A percentile compares a stretch with the other conserved stretches of the same genome.
These are phyloP conservation scores for Dendrolimus punctatus DNA, from an alignment of 1,140 invertebrate genomes.

Conservation along the genomic window DNA sequence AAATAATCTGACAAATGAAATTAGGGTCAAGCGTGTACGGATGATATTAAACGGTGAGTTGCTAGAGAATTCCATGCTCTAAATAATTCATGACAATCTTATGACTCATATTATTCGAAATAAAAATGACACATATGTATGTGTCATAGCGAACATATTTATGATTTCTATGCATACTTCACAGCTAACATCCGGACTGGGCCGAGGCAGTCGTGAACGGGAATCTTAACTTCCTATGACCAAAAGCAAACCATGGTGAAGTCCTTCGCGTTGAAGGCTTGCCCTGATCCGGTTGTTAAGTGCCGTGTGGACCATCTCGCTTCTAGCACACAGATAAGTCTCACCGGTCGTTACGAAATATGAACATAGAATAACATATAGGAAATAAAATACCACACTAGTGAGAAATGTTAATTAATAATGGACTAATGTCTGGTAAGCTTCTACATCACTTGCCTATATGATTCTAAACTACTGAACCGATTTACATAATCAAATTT, in stretches of 20 bases:
- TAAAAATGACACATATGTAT: not conserved
- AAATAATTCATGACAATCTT: not conserved
- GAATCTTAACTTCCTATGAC: constrained; percentile 14
- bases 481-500: too few relatives aligned
- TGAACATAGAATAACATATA: not conserved
- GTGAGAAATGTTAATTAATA: not conserved
- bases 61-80: not conserved
- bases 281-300: constrained; percentile 24
- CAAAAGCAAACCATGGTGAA: constrained; percentile 18
- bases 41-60: constrained; percentile 15
- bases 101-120: not conserved
- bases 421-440: not conserved
- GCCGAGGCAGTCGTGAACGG: constrained; percentile 20
- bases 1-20: constrained; percentile 9
- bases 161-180: constrained; percentile 26
- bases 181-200: constrained; percentile 27
- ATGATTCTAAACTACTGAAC: too few relatives aligned
- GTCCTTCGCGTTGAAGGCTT: constrained; percentile 24
- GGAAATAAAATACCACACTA: not conserved
- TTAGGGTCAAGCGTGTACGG: constrained; percentile 4
- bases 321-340: constrained; percentile 26
- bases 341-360: constrained; percentile 8
- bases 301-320: constrained; percentile 16
- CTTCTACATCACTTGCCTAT: too few relatives aligned
- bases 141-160: constrained; percentile 6